Base-by-base conservation (phyloP, 2,113 vertebrate species). In the Trematocara nigrifrons region DNA sequence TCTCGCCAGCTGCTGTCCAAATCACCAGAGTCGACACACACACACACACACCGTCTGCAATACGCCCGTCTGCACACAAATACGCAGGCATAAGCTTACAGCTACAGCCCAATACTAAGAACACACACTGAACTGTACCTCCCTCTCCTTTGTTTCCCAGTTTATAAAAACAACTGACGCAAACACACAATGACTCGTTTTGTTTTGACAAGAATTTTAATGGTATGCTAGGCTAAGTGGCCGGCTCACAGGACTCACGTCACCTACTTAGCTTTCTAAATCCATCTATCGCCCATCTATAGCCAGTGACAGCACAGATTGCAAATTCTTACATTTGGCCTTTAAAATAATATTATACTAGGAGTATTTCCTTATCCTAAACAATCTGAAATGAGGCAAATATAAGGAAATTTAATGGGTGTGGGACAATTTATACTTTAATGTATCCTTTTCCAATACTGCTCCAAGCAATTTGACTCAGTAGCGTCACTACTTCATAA, bases 1-100 rank as follows among this genome's bases (percentile, higher is more conserved):
- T 89, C 78, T 87, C 45, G 84, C 90, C 94, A 93, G 92, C 93
- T 95, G 91, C 82, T 93, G 87, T 87, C 93, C 79, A 89, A 94
- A 93, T 89, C 66, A 80, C 78, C 42, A 83, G 54, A 54, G 59
- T 56, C 26, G 5, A 61, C 56, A 61, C 76, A 61, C 47, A 29
- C 76, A 61, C 47, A 29, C 26, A 56, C 69, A 79, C 61, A 56
- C 56, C 42, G 26, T 74, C 35, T 52, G 57, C 42, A 2, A 79
- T 38, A 86, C 4, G 40, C 77, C 53, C 13, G 4, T 51, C 33
- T 29, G 51, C 40, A 53, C 85, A 64, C 42, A 54, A 45, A n/a
- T 76, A 64, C 11, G 47, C 6, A 38, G 76, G 20, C 16, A 12
- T 57, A 74, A 45, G 66, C 38, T 57, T 47, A 57, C 57, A 61